Conservation (phyloP, 1,140 invertebrate genomes). For the Epicauta chinensis region DNA sequence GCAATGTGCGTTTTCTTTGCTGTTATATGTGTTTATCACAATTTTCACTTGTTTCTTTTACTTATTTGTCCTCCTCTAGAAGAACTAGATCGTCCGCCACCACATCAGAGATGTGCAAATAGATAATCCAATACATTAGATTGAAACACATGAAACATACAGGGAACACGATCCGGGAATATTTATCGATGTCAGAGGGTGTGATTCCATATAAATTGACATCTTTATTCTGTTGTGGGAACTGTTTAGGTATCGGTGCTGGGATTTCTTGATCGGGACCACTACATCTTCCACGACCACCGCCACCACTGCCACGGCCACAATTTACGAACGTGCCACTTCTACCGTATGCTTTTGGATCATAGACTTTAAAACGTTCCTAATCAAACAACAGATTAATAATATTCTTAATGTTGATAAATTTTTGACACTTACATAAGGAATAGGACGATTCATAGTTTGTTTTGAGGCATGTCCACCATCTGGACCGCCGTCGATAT, state of each 20-base stretch:
- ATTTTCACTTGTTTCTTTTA: conserved; percentile 23
- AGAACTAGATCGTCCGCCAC: conserved; percentile 87
- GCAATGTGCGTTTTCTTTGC: too few species aligned
- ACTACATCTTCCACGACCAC: conserved; percentile 47
- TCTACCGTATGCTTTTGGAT: conserved; percentile 86
- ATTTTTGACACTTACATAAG: conserved; percentile 20
- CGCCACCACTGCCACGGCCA: conserved; percentile 53
- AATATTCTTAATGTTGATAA: conserved; percentile 16
- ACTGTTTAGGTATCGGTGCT: conserved; percentile 63
- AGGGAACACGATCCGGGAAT: conserved; percentile 91
- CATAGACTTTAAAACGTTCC: conserved; percentile 89
- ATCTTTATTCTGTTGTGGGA: conserved; percentile 65
- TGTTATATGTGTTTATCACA: conserved; percentile 18
- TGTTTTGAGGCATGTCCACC: conserved; percentile 67
- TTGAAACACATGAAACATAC: conserved; percentile 97
- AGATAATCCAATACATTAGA: conserved; percentile 97
- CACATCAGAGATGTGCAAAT: conserved; percentile 91
- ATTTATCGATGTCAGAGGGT: conserved; percentile 94
- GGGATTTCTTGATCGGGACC: conserved; percentile 58
- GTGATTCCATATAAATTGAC: conserved; percentile 85
- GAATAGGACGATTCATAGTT: conserved; percentile 57
- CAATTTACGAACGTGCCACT: conserved; percentile 84
- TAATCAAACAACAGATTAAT: conserved; percentile 80
- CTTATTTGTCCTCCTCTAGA: conserved; percentile 72
- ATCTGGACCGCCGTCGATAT: conserved; percentile 62